Percentiles rank a stretch among this genome's conserved stretches.
Conservation (phyloP, 2,797 vertebrate genomes). For the Melanotaenia pygmaea region DNA sequence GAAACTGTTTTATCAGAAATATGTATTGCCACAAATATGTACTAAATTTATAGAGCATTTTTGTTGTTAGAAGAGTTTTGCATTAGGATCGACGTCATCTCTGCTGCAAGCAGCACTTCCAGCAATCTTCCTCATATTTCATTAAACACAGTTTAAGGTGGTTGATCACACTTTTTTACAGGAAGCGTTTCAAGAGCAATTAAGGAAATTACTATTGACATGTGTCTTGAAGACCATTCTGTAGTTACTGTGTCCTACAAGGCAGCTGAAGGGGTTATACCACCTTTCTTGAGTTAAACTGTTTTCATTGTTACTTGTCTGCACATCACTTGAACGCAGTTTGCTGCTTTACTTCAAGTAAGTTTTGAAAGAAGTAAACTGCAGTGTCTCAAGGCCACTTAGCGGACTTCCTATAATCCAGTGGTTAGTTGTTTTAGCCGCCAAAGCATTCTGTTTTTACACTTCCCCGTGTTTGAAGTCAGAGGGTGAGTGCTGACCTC, state of each 20-base stretch:
- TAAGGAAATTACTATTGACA: not conserved
- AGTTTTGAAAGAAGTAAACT: conserved; percentile 50
- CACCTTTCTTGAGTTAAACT: conserved; percentile 2
- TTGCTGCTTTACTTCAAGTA: not conserved
- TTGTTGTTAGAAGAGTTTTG: not conserved
- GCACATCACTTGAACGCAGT: conserved; percentile 12
- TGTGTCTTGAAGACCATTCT: not conserved
- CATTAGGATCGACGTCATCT: not conserved
- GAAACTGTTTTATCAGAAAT: not conserved
- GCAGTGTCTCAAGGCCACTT: conserved; percentile 86
- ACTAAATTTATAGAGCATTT: not conserved
- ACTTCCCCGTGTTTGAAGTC: conserved; percentile 90
- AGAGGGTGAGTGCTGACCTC: conserved; percentile 82
- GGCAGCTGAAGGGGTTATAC: not conserved
- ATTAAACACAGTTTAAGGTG: too few species aligned
- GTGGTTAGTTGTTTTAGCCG: conserved; percentile 85
- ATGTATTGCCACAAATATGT: not conserved
- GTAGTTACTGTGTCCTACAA: not conserved
- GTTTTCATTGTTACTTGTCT: not conserved
- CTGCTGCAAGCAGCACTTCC: not conserved
- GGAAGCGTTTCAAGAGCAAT: too few species aligned
- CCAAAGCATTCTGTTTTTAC: conserved; percentile 91
- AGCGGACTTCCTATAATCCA: conserved; percentile 93
- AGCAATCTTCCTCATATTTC: too few species aligned
- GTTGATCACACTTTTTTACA: too few species aligned